Percentiles rank a stretch among this genome's conserved stretches.
Conservation (phyloP, 2,888 invertebrate genomes). For the Anorthoa munda region DNA sequence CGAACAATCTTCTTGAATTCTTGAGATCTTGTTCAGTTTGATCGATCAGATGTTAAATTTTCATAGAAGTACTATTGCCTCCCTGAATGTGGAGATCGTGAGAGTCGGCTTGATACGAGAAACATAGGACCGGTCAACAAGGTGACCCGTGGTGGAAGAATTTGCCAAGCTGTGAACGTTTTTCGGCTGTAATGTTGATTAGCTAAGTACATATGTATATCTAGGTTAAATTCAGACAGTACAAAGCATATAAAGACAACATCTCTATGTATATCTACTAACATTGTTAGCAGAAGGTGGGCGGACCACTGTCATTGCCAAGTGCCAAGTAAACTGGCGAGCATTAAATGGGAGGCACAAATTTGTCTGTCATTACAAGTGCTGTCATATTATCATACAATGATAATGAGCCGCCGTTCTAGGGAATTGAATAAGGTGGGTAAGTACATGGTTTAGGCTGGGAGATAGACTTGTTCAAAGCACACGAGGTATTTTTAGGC, state of each 20-base stretch:
- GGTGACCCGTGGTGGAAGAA: too few relatives aligned
- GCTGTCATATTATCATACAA: conserved; percentile 85
- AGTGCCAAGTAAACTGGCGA: conserved; percentile 75
- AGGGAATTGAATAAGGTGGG: conserved; percentile 35
- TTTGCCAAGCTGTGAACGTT: too few relatives aligned
- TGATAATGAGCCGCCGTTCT: conserved; percentile 81
- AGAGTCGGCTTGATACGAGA: too few relatives aligned
- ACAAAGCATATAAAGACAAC: conserved; percentile 46
- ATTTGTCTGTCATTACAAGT: conserved; percentile 74
- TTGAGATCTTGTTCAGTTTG: not conserved
- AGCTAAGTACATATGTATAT: too few relatives aligned
- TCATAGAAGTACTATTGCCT: not conserved
- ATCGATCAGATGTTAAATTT: not conserved
- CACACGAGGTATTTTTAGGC: not conserved
- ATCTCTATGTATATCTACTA: conserved; percentile 63
- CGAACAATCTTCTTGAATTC: not conserved
- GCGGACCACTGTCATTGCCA: conserved; percentile 74
- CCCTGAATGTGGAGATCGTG: too few relatives aligned
- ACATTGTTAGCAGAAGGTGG: conserved; percentile 69
- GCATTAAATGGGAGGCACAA: conserved; percentile 83
- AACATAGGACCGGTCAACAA: too few relatives aligned
- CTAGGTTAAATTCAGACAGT: not conserved
- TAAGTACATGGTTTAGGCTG: conserved; percentile 32
- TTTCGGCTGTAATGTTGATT: too few relatives aligned
- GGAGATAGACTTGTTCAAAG: conserved; percentile 32